Evolutionary conservation across 2,888 invertebrate species (phyloP), one percentile per base, ranked within the genome.

Genomic region (Lepidochrysops patricia): DNA sequence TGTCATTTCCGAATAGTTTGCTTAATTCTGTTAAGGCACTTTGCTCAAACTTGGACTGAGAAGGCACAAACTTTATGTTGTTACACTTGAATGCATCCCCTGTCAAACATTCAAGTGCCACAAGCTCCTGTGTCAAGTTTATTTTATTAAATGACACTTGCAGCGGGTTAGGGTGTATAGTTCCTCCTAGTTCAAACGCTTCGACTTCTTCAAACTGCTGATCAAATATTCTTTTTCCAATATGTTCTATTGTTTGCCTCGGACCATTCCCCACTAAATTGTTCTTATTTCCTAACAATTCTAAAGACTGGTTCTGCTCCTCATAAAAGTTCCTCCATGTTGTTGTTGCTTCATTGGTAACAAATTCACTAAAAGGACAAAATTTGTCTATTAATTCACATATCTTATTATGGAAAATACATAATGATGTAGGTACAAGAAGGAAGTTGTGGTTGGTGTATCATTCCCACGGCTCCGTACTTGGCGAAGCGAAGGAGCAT

Each of bases 311-410:
- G 61, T 89, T 87, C 61, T 87, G 86, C 48, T 88, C 82, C 62
- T 85, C 89, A 43, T 89, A 89, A 57, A 87, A 79, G 61, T 81
- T 86, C 66, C 83, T 85, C 89, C 88, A 89, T 23, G 89, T 85
- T 1, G 85, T 88, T 2, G 88, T 87, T 0, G 79, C 87, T 74
- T 87, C 89, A 63, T 85, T 81, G 13, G 82, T 83, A 13, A 76
- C 73, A 62, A 86, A 89, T 62, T 89, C 89, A 1, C 89, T 89
- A 77, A 7, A 67, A 72, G 5, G 9, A 29, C 13, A 27, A 60
- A 61, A 29, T 25, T 52, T 32, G 59, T 49, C 9, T 52, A 12
- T 34, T 2, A 9, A 49, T 50, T 29, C 26, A 12, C 1, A 7
- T 15, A 37, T 48, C 60, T 52, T 4, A 37, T 4, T 57, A 60